Base-by-base conservation (phyloP, 1,140 invertebrate species). In the Trichonephila clavata region DNA sequence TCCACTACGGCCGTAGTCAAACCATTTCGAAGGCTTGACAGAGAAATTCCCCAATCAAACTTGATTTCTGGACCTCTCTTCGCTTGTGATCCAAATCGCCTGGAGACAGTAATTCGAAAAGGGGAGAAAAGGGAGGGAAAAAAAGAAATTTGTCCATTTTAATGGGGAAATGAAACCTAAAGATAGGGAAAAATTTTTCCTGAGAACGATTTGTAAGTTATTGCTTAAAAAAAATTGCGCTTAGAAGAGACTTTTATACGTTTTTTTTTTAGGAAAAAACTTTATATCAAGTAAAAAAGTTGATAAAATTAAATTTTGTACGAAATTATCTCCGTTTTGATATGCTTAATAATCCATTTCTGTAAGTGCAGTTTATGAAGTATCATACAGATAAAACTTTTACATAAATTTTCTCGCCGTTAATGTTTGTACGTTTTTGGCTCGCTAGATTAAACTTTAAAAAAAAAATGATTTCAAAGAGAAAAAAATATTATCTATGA, bases 151-250 rank as follows among this genome's bases (percentile, higher is more conserved):
- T 77, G 71, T 77, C 71, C 27, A 27, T 77, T 86, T 86, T 86
- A 61, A 61, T 86, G 27, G 57, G 60, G 84, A 86, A 86, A 63
- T 86, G 27, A 57, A 86, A 86, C 27, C 84, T 18, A 63, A 86
- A 57, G 57, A 32, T 18, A 18, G n/a, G 84, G 8, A 10, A 27
- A 21, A 63, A 63, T 63, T 61, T 63, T 20, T 24, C 18, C 16
- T 16, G 27, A 39, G 13, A 2, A 18, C 32, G 32, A 18, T 77
- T 77, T 39, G 71, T 77, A 27, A 77, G 71, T n/a, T 84, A 43
- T 50, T 57, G 20, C 43, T n/a, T 50, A 6, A 84, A 84, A 39
- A 39, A 84, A 50, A 50, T 59, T 59, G 18, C 21, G 57, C 21
- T 16, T 84, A n/a, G n/a, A 57, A 39, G 71, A 32, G 71, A 77